Base-by-base conservation (phyloP, 2,113 vertebrate genomes). In the Toxotes chatareus region DNA sequence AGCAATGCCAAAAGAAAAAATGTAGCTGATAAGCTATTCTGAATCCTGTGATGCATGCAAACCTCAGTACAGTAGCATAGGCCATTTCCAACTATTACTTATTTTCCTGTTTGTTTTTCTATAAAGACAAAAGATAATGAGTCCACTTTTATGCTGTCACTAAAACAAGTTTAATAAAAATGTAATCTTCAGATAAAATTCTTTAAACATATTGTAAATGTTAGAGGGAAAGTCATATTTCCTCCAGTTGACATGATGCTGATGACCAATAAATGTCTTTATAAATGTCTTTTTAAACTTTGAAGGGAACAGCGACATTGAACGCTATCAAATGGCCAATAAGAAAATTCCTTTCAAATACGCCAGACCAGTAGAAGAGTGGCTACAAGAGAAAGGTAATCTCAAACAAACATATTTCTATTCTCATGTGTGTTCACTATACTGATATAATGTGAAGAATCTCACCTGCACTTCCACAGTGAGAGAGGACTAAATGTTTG, bases 331-430 rank as follows among this genome's bases (percentile, higher is more conserved):
- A 96, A 98, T 97, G 97, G 98, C 97, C 96, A 99, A 96, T 97
- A 98, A 97, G 97, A 99, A 99, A 98, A 98, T 99, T 94, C 97
- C 98, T 94, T 99, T 98, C 96, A 99, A 99, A 97, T 98, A 98
- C 95, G 91, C 96, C 95, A 96, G 98, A 92, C 97, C 97, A 12
- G 97, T 99, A 96, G 98, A 99, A 83, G 98, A 99, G 88, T 99
- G 98, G 97, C 97, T 99, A 80, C 98, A 98, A 93, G 98, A 99
- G 92, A 99, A 99, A 99, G 98, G 98, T 99, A 99, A 98, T 91
- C 74, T 93, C 87, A 74, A 38, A 67, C 32, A 21, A 82, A 74
- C 51, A 32, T 74, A 6, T 59, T 55, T 75, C 17, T 70, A 1
- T 64, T 47, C 34, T 59, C 74, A 10, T 75, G 7, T 81, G 13